Evolutionary conservation across 2,888 invertebrate genomes (phyloP).

Genomic region (Napeogenes inachia): DNA sequence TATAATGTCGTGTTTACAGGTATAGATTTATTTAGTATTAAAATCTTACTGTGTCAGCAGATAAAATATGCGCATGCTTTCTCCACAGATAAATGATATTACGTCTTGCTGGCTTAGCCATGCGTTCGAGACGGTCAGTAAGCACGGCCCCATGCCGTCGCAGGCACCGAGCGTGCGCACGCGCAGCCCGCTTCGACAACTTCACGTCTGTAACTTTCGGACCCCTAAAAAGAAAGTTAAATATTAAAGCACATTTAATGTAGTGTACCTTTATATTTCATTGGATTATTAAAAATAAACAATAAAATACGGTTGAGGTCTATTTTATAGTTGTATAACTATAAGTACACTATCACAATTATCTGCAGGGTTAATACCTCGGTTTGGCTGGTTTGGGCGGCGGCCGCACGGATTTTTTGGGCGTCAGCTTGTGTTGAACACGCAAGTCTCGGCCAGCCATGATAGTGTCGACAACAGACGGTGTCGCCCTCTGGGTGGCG

Average conservation of each 20-base stretch:
- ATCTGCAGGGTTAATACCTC: constrained; percentile 38
- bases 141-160: constrained; percentile 56
- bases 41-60: constrained; percentile 56
- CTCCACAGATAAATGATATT: constrained; percentile 60
- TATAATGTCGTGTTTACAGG: neutral
- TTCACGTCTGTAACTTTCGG: constrained; percentile 66
- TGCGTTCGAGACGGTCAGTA: constrained; percentile 58
- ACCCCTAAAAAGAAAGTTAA: constrained; percentile 38
- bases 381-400: constrained; percentile 61
- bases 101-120: constrained; percentile 58
- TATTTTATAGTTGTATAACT: neutral
- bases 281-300: too few relatives aligned
- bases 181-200: constrained; percentile 41
- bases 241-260: neutral
- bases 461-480: constrained; percentile 62
- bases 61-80: constrained; percentile 49
- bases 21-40: neutral
- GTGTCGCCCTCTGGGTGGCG: constrained; percentile 45
- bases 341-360: neutral
- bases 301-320: too few relatives aligned
- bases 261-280: neutral
- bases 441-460: constrained; percentile 58
- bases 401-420: constrained; percentile 41
- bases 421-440: constrained; percentile 47
- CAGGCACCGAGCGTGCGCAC: constrained; percentile 57